Base-by-base conservation (phyloP, 2,888 invertebrate genomes). In the Dusona sp. region DNA sequence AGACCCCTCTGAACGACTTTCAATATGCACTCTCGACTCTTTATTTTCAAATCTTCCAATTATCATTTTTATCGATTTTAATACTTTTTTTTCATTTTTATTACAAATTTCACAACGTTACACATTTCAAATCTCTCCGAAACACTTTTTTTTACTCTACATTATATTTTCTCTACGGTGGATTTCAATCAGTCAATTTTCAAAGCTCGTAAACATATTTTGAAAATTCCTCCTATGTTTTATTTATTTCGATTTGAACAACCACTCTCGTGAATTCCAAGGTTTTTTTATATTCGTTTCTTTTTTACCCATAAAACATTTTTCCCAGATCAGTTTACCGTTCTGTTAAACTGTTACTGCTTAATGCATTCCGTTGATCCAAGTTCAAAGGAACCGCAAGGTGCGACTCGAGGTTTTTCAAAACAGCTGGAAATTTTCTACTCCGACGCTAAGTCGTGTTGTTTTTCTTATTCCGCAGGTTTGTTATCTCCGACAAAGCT, bases 391-490 rank as follows among this genome's bases (percentile, higher is more conserved):
- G 3, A 13, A 1, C 29, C 9, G 48, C 38, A 57, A 64, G 45
- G 42, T 4, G 3, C 42, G 38, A 29, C 13, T n/a, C 25, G 19
- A 29, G n/a, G 42, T 19, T 42, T 61, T 38, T 74, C 16, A 22
- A 19, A 1, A 1, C 22, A 33, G 7, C 48, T 61, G 29, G 1
- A 61, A 16, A 16, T 61, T 29, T 16, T 29, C 9, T 4, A 7
- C n/a, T 48, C 22, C 8, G 22, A 42, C 13, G 11, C 0, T 42
- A n/a, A 22, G 8, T 78, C 4, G 16, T 54, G 9, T 1, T 42
- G 19, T 36, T 68, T 57, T 57, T 13, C n/a, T 72, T 57, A 11
- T 73, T 84, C 74, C 82, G 54, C 72, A 89, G 88, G 64, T 36
- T 74, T 67, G 22, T 64, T 22, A 74, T 38, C 61, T 61, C 48